Conservation (phyloP, 2,888 invertebrate genomes). For the Acrobasis repandana region DNA sequence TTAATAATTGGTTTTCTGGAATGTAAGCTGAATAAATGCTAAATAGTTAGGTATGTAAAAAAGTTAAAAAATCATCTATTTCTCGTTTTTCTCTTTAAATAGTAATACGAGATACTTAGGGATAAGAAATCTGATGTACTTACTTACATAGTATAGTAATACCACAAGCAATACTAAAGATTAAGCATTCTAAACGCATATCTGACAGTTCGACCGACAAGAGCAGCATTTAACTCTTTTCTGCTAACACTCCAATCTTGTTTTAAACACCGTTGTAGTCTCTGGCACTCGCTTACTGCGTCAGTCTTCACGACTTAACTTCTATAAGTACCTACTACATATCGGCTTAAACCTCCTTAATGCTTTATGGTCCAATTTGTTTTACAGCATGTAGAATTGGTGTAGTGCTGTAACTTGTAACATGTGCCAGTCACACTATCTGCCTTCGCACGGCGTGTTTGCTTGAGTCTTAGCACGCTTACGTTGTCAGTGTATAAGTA, state of each 20-base stretch:
- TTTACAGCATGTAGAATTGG: neutral
- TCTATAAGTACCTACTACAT: constrained; percentile 33
- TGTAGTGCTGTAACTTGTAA: constrained; percentile 2
- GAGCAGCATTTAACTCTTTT: neutral
- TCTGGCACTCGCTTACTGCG: constrained; percentile 2
- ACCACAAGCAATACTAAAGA: neutral
- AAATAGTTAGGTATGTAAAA: no score
- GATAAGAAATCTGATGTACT: no score
- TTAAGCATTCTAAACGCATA: neutral
- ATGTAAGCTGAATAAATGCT: no score
- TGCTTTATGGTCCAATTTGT: constrained; percentile 7
- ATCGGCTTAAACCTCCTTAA: constrained; percentile 33
- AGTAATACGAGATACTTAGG: no score
- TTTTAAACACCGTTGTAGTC: neutral
- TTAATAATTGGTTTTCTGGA: no score
- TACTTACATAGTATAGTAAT: no score
- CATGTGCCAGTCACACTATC: constrained; percentile 21
- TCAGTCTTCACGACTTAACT: neutral
- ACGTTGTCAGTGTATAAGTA: constrained; percentile 10
- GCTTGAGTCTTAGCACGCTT: constrained; percentile 37
- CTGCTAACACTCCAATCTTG: neutral
- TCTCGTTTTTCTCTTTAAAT: no score
- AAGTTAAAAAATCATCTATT: no score
- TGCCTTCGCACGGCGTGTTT: constrained; percentile 42
- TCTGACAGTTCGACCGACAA: constrained; percentile 3